Percentiles rank a stretch among this genome's conserved stretches.
Evolutionary conservation across 2,113 vertebrate species (phyloP).

Genomic region (Isichthys henryi): DNA sequence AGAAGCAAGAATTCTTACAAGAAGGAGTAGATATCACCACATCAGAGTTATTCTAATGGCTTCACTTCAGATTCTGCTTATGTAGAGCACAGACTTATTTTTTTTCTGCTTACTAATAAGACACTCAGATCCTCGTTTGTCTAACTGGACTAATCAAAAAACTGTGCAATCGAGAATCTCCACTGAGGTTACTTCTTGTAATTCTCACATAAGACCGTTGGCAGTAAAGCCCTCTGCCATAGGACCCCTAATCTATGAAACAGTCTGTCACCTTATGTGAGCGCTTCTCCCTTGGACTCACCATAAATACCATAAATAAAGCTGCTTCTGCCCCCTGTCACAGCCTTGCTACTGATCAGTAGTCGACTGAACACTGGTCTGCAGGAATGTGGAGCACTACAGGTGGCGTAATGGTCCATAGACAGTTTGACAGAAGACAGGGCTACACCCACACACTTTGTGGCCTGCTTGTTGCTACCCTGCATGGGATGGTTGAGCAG

Average conservation of each 20-base stretch:
- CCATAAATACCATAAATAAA: not conserved
- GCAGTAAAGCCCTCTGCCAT: not conserved
- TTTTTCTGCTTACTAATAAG: not conserved
- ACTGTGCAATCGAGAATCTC: not conserved
- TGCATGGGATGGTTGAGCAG: not conserved
- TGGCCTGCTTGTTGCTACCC: not conserved
- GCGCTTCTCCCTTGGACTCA: not conserved
- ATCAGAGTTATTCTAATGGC: too few species aligned
- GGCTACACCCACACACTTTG: not conserved
- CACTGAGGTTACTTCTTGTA: not conserved
- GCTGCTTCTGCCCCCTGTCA: not conserved
- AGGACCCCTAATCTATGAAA: not conserved
- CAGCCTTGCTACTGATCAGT: not conserved
- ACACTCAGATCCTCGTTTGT: not conserved
- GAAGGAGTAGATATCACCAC: too few species aligned
- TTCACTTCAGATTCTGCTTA: not conserved
- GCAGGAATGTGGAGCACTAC: not conserved
- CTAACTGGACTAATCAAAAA: not conserved
- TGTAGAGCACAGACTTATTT: not conserved
- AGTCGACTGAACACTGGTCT: too few species aligned
- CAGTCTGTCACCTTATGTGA: not conserved
- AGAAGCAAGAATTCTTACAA: not conserved
- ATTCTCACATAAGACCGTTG: not conserved
- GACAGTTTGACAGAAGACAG: not conserved
- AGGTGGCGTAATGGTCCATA: not conserved